Percentiles rank a stretch among this genome's conserved stretches.
Conservation (phyloP, 2,113 vertebrate species). For the Dascyllus trimaculatus region DNA sequence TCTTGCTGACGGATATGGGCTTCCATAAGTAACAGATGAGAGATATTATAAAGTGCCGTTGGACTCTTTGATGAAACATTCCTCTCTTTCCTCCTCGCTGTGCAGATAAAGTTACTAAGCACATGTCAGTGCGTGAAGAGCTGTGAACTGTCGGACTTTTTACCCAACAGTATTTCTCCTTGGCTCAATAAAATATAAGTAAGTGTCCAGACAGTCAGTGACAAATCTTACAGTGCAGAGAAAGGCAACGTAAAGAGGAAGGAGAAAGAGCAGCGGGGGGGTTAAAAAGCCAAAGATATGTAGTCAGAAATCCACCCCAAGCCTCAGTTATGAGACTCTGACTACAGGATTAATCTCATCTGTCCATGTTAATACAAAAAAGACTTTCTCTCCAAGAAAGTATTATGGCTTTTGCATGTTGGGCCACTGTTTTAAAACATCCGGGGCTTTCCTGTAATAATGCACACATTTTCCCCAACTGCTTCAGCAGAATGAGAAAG, state of each 20-base stretch:
- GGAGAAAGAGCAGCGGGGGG: background rate
- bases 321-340: conserved; percentile 37
- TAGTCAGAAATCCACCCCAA: conserved; percentile 46
- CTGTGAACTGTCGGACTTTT: conserved; percentile 26
- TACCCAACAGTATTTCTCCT: conserved; percentile 65
- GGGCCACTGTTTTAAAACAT: conserved; percentile 65
- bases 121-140: background rate
- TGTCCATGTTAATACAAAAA: conserved; percentile 41
- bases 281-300: conserved; percentile 11
- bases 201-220: conserved; percentile 43
- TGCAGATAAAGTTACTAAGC: background rate
- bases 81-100: background rate
- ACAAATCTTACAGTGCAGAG: conserved; percentile 28
- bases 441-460: conserved; percentile 58
- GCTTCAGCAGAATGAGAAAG: conserved; percentile 82
- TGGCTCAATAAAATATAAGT: conserved; percentile 64
- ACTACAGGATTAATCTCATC: conserved; percentile 41
- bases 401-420: conserved; percentile 13
- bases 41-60: conserved; percentile 3
- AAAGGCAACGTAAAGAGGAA: background rate
- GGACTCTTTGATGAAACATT: conserved; percentile 12
- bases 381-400: conserved; percentile 35
- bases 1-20: background rate
- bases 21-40: conserved; percentile 1
- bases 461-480: conserved; percentile 58